Base-by-base conservation (phyloP, 2,113 vertebrate species). In the Megaceryle torquata region DNA sequence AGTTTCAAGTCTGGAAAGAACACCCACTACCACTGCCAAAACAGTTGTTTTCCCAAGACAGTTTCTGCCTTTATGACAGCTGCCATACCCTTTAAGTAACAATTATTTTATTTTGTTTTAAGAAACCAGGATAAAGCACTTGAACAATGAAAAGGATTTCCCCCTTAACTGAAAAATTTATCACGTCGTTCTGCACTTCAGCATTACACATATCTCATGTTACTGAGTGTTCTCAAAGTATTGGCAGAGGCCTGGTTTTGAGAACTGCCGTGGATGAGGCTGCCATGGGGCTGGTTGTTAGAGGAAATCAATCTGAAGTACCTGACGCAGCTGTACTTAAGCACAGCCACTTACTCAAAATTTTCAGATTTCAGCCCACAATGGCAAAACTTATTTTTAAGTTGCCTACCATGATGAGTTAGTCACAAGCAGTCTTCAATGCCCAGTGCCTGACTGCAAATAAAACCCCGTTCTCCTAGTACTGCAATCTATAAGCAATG, bases 61-160 rank as follows among this genome's bases (percentile, higher is more conserved):
- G 90, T 93, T 37, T 83, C 68, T 83, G 85, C 76, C 85, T 86
- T 93, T 86, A 56, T 67, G 82, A 86, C 13, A 91, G 60, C 51
- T 25, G 50, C 76, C 54, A 63, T 94, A 95, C 85, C 71, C 76
- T 67, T 67, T 41, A 63, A 86, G 51, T 37, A 93, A 86, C 46
- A 78, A 74, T 46, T 78, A 33, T 35, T 83, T 95, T 25, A 70
- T 37, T 90, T 89, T 94, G 89, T 94, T 96, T 75, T 64, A 89
- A 91, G 56, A 90, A 96, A 81, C 43, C 60, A 83, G 3, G 0
- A 81, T 76, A 93, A 86, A 90, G 51, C n/a, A 26, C 25, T 93
- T 68, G 2, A 41, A 63, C 56, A 89, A 91, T 81, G 77, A 92
- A 95, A 93, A 96, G 93, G 93, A 96, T 95, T 93, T 97, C 92